Evolutionary conservation across 2,888 invertebrate genomes (phyloP).

Genomic region (Lithophane socia): DNA sequence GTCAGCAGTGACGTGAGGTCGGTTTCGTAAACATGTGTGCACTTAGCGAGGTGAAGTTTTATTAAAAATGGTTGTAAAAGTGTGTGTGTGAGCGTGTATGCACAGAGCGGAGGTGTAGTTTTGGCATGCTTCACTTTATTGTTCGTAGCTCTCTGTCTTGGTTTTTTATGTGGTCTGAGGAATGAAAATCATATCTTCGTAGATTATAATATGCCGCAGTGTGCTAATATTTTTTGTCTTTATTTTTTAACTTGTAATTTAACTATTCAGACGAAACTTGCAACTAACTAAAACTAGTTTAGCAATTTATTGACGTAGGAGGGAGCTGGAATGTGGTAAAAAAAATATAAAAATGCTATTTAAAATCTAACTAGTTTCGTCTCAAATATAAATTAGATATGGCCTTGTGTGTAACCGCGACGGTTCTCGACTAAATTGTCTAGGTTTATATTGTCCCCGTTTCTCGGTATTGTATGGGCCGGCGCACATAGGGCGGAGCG

Average conservation of each 20-base stretch:
- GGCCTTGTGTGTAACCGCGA: conserved; percentile 16
- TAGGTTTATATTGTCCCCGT: background rate
- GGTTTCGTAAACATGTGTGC: too few relatives aligned
- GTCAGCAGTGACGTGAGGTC: too few relatives aligned
- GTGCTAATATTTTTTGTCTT: background rate
- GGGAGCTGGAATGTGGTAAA: background rate
- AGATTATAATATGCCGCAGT: background rate
- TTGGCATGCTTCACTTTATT: too few relatives aligned
- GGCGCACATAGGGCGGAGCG: too few relatives aligned
- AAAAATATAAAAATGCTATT: background rate
- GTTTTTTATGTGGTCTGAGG: too few relatives aligned
- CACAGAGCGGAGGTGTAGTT: too few relatives aligned
- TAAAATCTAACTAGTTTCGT: background rate
- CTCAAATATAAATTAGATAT: background rate
- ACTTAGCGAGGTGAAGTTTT: too few relatives aligned
- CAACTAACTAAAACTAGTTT: background rate
- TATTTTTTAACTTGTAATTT: background rate
- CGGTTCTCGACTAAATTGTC: background rate
- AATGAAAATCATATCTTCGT: background rate
- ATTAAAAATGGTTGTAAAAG: too few relatives aligned
- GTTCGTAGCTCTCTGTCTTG: too few relatives aligned
- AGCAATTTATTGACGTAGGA: background rate
- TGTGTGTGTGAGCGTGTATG: too few relatives aligned
- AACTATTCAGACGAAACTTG: background rate
- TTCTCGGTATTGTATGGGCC: background rate